Conservation (phyloP, 2,113 vertebrate species). For the Agelaius phoeniceus region DNA sequence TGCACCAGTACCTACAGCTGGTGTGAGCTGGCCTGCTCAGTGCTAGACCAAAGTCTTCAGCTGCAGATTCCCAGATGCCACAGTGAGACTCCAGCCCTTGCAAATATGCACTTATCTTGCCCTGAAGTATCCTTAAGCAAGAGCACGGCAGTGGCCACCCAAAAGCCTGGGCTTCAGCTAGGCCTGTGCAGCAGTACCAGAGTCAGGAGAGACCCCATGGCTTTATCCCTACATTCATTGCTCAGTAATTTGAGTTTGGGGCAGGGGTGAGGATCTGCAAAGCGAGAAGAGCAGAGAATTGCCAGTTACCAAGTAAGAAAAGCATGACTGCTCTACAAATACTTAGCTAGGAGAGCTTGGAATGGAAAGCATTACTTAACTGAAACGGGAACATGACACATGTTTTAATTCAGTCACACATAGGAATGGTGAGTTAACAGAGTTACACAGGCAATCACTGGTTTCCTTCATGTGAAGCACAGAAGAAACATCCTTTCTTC, state of each 20-base stretch:
- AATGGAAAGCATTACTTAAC: background rate
- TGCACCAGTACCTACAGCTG: background rate
- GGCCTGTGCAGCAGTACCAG: background rate
- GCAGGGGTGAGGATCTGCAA: background rate
- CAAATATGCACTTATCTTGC: background rate
- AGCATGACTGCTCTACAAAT: background rate
- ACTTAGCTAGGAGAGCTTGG: background rate
- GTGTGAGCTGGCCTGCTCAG: background rate
- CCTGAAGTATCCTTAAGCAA: background rate
- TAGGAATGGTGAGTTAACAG: background rate
- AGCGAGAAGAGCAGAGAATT: background rate
- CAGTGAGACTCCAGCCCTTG: background rate
- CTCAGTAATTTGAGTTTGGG: background rate
- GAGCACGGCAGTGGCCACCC: background rate
- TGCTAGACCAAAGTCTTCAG: background rate
- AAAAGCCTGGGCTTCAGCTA: background rate
- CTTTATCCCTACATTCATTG: background rate
- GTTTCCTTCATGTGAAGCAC: background rate
- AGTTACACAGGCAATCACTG: background rate
- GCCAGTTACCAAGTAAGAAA: background rate
- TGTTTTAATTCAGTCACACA: background rate
- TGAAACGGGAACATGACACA: accelerated
- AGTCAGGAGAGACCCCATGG: background rate
- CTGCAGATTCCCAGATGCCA: background rate
- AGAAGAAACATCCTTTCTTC: background rate